Evolutionary conservation across 1,140 invertebrate genomes (phyloP), one percentile per base, ranked within the genome.

Genomic region (Philotrypesis tridentata): DNA sequence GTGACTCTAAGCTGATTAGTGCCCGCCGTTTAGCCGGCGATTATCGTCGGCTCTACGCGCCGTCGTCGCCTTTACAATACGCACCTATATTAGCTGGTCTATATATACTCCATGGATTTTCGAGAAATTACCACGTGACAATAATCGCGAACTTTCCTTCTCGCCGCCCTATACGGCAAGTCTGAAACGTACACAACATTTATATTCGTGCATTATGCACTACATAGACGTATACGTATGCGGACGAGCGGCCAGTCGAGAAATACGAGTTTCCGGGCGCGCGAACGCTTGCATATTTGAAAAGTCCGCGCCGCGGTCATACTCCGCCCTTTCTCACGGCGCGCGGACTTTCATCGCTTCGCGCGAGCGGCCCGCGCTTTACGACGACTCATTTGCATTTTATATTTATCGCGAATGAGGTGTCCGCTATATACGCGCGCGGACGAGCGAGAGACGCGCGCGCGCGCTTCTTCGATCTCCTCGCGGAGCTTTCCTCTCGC

Each of bases 371-470:
- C 12, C 85, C 82, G 77, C 84, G 80, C 68, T 87, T 88, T 87
- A 87, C 81, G 86, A 87, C 71, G 43, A 43, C 63, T 70, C 77
- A 89, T 89, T 89, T 89, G 85, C 87, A 89, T 89, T 89, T 89
- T 87, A 89, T 88, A 89, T 88, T 89, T 89, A 87, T 87, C 84
- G 82, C 84, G 85, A 88, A 87, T 84, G 85, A 82, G 55, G 72
- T 83, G 84, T 70, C 33, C 63, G 73, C 80, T 78, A 14, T n/a
- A n/a, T n/a, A n/a, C n/a, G n/a, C n/a, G n/a, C 40, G 25, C 11
- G 27, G 31, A n/a, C n/a, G n/a, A n/a, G n/a, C n/a, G n/a, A 67
- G 61, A 63, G 74, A 67, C 17, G 5, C 72, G 80, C 77, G 70
- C 17, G 5, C 72, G 80, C 77, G 70, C 74, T 75, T 75, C 55